These are phyloP conservation scores for Melozone crissalis DNA, from an alignment of 2,113 vertebrate genomes.

Conservation along the genomic window DNA sequence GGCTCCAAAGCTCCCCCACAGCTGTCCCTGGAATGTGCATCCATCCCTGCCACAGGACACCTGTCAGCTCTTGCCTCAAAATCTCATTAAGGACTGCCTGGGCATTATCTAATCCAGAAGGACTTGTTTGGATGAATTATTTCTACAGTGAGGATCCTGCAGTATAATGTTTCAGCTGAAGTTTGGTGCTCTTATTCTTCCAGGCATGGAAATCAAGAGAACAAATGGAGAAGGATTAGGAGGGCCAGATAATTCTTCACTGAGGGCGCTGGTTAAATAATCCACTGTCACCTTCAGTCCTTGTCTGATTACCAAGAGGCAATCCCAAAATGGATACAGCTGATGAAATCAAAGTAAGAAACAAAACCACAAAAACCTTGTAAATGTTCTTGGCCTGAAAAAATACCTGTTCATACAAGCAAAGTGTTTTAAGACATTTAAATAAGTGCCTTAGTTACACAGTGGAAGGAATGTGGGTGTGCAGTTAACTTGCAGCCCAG, in stretches of 20 bases:
- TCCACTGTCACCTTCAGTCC: neutral
- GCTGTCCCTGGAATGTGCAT: neutral
- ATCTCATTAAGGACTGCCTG: neutral
- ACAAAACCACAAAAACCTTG: neutral
- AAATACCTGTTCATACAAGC: neutral
- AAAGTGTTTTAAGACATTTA: neutral
- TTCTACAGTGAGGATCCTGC: neutral
- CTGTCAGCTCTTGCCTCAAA: neutral
- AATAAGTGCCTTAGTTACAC: neutral
- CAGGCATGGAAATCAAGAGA: neutral
- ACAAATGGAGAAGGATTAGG: neutral
- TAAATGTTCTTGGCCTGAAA: neutral
- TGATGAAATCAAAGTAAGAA: neutral
- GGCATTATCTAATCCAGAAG: neutral
- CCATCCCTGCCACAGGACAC: neutral
- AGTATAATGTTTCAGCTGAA: neutral
- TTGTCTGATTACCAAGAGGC: neutral
- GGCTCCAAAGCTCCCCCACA: neutral
- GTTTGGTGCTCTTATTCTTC: neutral
- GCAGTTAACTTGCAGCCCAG: neutral
- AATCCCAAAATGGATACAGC: neutral
- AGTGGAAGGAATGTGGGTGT: neutral
- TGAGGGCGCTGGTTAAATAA: neutral
- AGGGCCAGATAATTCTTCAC: neutral
- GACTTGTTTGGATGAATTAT: slow-evolving; percentile 10